Conservation (phyloP, 2,797 vertebrate species). For the Smutsia temminckii region DNA sequence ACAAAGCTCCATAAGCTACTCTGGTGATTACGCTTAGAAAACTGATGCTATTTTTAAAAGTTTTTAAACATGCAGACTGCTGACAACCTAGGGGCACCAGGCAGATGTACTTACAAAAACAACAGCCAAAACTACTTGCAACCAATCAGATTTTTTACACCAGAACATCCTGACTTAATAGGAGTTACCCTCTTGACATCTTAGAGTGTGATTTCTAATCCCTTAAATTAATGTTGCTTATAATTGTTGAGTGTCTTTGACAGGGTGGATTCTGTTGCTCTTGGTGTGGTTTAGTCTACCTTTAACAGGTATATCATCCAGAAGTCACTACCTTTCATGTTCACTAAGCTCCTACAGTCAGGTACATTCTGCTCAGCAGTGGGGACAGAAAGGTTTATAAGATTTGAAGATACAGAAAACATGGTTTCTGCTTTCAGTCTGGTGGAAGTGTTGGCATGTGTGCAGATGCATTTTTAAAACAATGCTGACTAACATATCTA, state of each 20-base stretch:
- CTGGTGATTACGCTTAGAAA: not conserved
- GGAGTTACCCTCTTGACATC: not conserved
- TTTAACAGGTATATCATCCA: not conserved
- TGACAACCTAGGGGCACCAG: not conserved
- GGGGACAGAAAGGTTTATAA: not conserved
- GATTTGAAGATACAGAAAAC: not conserved
- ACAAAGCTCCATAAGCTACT: constrained; percentile 49
- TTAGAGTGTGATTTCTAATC: not conserved
- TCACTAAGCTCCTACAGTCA: not conserved
- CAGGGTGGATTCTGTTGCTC: not conserved
- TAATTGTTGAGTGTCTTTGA: not conserved
- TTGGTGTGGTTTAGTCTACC: not conserved
- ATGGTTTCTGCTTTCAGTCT: not conserved
- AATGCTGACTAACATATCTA: not conserved
- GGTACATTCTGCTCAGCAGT: not conserved
- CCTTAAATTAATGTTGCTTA: constrained; percentile 17
- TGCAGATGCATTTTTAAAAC: not conserved
- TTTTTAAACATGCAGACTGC: not conserved
- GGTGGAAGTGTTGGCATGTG: not conserved
- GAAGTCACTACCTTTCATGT: constrained; percentile 5
- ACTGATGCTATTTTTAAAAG: not conserved
- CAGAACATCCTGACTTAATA: not conserved
- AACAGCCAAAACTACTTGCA: not conserved
- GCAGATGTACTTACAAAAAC: not conserved
- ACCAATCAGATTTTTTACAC: not conserved